phyloP scores from a whole-genome alignment of 2,888 invertebrate genomes.

The Heliconius hortense region DNA sequence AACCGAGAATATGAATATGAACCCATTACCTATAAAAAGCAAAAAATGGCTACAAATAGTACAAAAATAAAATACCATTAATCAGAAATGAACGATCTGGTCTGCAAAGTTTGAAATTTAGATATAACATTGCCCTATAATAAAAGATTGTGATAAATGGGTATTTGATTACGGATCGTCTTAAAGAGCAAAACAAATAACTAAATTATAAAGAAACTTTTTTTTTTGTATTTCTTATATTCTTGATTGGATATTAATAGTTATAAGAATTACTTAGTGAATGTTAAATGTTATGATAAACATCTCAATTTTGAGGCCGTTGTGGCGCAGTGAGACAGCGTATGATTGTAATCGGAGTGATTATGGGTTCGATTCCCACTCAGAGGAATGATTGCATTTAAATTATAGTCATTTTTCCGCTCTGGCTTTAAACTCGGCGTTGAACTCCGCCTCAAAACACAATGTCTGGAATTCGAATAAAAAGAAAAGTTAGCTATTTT shows the following conservation, averaged over 20 bases:
- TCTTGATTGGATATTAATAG: constrained; percentile 22
- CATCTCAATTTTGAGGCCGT: not conserved
- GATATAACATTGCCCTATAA: constrained; percentile 8
- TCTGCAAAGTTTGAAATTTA: constrained; percentile 12
- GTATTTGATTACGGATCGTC: constrained; percentile 21
- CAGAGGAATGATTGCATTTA: not conserved
- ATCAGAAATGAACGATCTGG: not conserved
- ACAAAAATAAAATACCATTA: not conserved
- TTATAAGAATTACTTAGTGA: not conserved
- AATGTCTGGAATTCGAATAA: too few relatives aligned
- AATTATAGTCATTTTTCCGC: too few relatives aligned
- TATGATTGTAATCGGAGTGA: not conserved
- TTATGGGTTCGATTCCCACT: not conserved
- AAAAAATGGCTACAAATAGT: not conserved
- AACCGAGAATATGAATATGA: too few relatives aligned
- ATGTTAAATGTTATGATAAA: not conserved
- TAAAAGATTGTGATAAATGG: constrained; percentile 21
- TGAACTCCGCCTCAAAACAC: too few relatives aligned
- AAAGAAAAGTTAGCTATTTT: too few relatives aligned
- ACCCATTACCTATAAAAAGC: not conserved
- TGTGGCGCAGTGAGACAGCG: not conserved
- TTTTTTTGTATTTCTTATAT: not conserved
- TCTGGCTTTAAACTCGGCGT: too few relatives aligned
- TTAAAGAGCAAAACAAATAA: constrained; percentile 17
- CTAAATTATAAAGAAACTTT: constrained; percentile 20